Evolutionary conservation across 1,140 invertebrate genomes (phyloP).

Genomic region (Drosophila mauritiana): DNA sequence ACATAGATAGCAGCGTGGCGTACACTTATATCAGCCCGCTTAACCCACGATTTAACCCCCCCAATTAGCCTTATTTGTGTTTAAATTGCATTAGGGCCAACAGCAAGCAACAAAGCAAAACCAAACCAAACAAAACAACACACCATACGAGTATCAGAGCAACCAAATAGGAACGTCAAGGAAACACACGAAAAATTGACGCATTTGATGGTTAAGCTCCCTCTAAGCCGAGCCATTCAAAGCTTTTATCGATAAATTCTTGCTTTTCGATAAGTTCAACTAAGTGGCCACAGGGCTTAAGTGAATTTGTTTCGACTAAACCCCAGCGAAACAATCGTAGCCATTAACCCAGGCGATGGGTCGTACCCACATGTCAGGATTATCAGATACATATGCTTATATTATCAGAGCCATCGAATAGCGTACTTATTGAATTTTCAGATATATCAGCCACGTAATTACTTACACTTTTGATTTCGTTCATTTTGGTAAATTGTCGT

Average conservation of each 20-base stretch:
- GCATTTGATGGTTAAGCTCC: slow-evolving; percentile 64
- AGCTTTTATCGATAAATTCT: slow-evolving; percentile 66
- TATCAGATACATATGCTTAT: slow-evolving; percentile 35
- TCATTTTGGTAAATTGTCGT: slow-evolving; percentile 93
- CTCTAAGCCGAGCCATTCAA: slow-evolving; percentile 60
- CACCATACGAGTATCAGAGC: background rate
- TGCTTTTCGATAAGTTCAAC: slow-evolving; percentile 61
- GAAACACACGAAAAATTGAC: slow-evolving; percentile 55
- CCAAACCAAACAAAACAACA: no score
- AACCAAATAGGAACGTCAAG: slow-evolving; percentile 28
- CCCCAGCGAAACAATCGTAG: slow-evolving; percentile 32
- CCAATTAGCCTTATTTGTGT: slow-evolving; percentile 78
- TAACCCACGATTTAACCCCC: slow-evolving; percentile 23
- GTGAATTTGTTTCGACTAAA: slow-evolving; percentile 59
- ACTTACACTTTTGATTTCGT: slow-evolving; percentile 93
- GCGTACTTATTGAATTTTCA: slow-evolving; percentile 3
- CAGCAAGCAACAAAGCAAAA: slow-evolving; percentile 26
- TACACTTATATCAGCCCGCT: slow-evolving; percentile 16
- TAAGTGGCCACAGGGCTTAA: slow-evolving; percentile 59
- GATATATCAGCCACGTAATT: slow-evolving; percentile 33
- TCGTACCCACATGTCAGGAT: slow-evolving; percentile 26
- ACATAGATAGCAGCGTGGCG: slow-evolving; percentile 60
- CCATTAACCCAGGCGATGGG: slow-evolving; percentile 50
- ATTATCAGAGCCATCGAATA: slow-evolving; percentile 1
- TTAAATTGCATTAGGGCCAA: slow-evolving; percentile 74